A percentile compares a stretch with the other conserved stretches of the same genome.
phyloP scores from a whole-genome alignment of 2,888 invertebrate species.

The Clepsis dumicolana region DNA sequence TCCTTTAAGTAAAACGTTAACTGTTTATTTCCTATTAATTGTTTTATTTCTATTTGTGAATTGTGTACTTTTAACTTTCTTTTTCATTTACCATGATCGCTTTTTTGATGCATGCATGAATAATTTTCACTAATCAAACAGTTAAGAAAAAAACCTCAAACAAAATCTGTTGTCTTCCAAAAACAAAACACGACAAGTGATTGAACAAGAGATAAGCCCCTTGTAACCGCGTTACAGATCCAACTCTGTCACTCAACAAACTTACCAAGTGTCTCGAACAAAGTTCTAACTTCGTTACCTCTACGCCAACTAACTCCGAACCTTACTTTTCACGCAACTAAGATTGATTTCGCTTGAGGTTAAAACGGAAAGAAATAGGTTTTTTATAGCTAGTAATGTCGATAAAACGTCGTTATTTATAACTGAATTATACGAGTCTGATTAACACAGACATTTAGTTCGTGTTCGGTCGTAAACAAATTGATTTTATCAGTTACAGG shows the following conservation, averaged over 20 bases:
- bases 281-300: conserved; percentile 33
- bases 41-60: too few relatives aligned
- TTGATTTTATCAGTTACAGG: conserved; percentile 20
- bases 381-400: conserved; percentile 23
- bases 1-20: too few relatives aligned
- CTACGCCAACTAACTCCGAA: neutral
- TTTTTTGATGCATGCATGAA: too few relatives aligned
- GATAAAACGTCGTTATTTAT: conserved; percentile 33
- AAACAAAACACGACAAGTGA: neutral
- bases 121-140: too few relatives aligned
- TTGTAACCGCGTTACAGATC: conserved; percentile 27
- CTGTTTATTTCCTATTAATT: too few relatives aligned
- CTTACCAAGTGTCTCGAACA: conserved; percentile 31
- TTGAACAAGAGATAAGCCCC: conserved; percentile 17
- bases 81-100: too few relatives aligned
- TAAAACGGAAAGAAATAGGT: conserved; percentile 10
- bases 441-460: conserved; percentile 32
- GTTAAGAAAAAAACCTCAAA: neutral
- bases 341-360: neutral
- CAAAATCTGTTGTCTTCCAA: neutral
- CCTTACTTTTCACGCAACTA: conserved; percentile 1
- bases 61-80: too few relatives aligned
- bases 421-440: conserved; percentile 23
- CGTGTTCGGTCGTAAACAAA: conserved; percentile 13
- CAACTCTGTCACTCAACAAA: conserved; percentile 29